Percentiles rank a stretch among this genome's conserved stretches.
Conservation (phyloP, 2,797 vertebrate genomes). For the Sebastes flavidus region DNA sequence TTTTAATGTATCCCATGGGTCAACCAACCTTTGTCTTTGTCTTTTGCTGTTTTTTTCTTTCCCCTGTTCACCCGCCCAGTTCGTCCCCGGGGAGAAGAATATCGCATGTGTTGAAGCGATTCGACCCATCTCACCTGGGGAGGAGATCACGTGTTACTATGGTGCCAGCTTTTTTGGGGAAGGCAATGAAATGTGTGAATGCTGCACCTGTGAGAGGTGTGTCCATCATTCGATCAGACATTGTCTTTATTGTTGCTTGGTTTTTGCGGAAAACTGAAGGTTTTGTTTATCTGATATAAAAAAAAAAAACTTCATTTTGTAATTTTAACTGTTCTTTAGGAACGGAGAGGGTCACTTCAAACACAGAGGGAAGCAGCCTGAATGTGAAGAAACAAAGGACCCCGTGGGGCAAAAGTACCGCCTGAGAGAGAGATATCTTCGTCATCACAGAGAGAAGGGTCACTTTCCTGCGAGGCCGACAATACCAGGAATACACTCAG, state of each 20-base stretch:
- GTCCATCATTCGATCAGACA: conserved; percentile 13
- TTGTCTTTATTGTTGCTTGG: background rate
- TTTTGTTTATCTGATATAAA: background rate
- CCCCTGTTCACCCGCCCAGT: conserved; percentile 75
- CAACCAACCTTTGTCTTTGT: conserved; percentile 55
- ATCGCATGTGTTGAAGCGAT: conserved; percentile 92
- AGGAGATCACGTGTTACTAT: conserved; percentile 96
- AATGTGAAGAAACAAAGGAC: conserved; percentile 72
- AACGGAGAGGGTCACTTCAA: conserved; percentile 91
- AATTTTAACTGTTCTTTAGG: conserved; percentile 62
- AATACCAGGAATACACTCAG: conserved; percentile 73
- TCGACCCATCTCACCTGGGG: conserved; percentile 91
- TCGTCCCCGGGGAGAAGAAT: conserved; percentile 91
- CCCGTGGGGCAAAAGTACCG: conserved; percentile 84
- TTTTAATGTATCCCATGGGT: conserved; percentile 34
- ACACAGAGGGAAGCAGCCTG: conserved; percentile 78
- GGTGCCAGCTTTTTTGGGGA: conserved; percentile 95
- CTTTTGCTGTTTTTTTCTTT: conserved; percentile 5
- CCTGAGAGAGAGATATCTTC: conserved; percentile 88
- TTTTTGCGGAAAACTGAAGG: background rate
- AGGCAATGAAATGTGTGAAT: conserved; percentile 95
- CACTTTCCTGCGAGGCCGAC: conserved; percentile 64
- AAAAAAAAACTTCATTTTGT: background rate
- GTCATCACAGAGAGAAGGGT: conserved; percentile 84
- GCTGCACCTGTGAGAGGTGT: conserved; percentile 94